A percentile compares a stretch with the other conserved stretches of the same genome.
Evolutionary conservation across 2,113 vertebrate genomes (phyloP).

Genomic region (Desmodus rotundus): DNA sequence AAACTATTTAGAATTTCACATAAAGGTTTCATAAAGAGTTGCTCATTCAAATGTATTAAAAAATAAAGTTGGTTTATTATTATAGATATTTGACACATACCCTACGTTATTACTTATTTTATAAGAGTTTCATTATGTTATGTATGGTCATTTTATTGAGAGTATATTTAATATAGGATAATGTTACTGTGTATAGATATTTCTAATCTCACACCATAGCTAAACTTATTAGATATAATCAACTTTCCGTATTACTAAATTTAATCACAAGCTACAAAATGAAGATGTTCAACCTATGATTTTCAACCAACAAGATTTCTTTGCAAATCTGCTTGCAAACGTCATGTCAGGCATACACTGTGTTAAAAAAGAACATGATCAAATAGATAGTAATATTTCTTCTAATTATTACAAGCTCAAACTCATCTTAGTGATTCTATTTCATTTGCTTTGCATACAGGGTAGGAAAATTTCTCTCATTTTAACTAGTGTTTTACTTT

Average conservation of each 20-base stretch:
- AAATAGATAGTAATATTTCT: neutral
- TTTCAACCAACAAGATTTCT: neutral
- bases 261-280: neutral
- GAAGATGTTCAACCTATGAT: neutral
- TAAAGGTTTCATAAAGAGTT: neutral
- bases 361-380: neutral
- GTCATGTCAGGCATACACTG: neutral
- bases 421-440: neutral
- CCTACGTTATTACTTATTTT: neutral
- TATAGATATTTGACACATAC: neutral
- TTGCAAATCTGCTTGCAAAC: neutral
- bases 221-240: neutral
- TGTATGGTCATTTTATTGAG: neutral
- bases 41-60: neutral
- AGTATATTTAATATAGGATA: neutral
- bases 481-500: slow-evolving; percentile 17
- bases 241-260: neutral
- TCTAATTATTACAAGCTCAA: neutral
- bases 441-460: neutral
- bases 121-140: neutral
- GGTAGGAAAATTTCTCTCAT: neutral
- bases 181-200: neutral
- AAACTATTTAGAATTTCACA: neutral
- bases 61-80: neutral
- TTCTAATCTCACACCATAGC: neutral